Evolutionary conservation across 2,113 vertebrate genomes (phyloP), one percentile per base, ranked within the genome.

Genomic region (Galeopterus variegatus): DNA sequence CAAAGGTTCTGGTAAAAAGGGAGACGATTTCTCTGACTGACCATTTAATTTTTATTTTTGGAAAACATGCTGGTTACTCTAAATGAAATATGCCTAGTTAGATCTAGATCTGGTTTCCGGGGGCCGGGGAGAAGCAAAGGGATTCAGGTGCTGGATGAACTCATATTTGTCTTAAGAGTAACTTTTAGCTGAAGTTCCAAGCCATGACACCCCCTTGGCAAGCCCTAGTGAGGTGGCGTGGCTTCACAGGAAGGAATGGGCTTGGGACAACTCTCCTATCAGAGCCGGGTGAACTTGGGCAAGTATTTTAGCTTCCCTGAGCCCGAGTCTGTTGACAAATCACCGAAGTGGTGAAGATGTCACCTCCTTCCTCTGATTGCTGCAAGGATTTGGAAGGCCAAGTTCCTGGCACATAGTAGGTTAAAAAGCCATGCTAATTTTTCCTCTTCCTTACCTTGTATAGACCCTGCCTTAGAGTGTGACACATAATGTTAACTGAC

Each of bases 1-100:
- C 33, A 54, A 52, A 84, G 24, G 64, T 36, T 64, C 45, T 62
- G 64, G 41, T 41, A n/a, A n/a, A 77, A 58, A 69, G 56, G 4
- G 12, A 75, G 48, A 41, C 18, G 13, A 19, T 67, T 85, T 93
- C 58, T 65, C 69, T 48, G n/a, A 60, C 28, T 33, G 23, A 73
- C 33, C 11, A 21, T 41, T 75, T 31, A 18, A 76, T 33, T 86
- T 76, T 77, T 90, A 58, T 60, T 85, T 82, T 65, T 86, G 77
- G 56, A 56, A 90, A 50, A 41, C 14, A 11, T 69, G 24, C 17
- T 62, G 72, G 6, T 85, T 85, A 60, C 45, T 41, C 12, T 85
- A 36, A 77, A 12, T 85, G 45, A 77, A 84, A 69, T 31, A 36
- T 18, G 36, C 50, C 69, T 73, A 4, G 12, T 18, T 41, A 82